phyloP scores from a whole-genome alignment of 2,797 vertebrate species.

The Vultur gryphus region DNA sequence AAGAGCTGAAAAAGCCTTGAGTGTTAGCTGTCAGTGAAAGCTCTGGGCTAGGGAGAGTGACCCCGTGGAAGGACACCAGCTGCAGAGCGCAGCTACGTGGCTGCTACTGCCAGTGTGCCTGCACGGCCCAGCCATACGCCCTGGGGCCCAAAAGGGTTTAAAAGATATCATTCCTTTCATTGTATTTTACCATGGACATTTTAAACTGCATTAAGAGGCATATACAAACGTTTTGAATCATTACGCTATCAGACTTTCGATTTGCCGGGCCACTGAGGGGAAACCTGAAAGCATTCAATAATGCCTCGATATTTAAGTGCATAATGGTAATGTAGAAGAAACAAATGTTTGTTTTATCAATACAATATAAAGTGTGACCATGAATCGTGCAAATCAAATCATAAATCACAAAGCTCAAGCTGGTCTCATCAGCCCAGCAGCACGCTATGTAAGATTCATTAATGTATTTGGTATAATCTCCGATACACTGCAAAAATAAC shows the following conservation, averaged over 20 bases:
- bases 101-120: background rate
- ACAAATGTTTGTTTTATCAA: slow-evolving; percentile 42
- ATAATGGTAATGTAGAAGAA: slow-evolving; percentile 10
- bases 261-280: slow-evolving; percentile 1
- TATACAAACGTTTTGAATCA: slow-evolving; percentile 4
- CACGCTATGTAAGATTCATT: background rate
- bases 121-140: fast-evolving
- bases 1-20: background rate
- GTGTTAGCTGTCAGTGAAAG: background rate
- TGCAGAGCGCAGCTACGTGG: fast-evolving
- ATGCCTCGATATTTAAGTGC: slow-evolving; percentile 49
- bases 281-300: slow-evolving; percentile 57
- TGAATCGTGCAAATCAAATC: slow-evolving; percentile 27
- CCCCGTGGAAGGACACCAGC: fast-evolving
- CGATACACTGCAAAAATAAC: background rate
- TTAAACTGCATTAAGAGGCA: slow-evolving; percentile 38
- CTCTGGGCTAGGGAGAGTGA: background rate
- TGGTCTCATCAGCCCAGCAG: background rate
- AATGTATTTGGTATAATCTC: background rate
- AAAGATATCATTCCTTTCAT: background rate
- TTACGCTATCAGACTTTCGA: background rate
- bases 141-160: background rate
- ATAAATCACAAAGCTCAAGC: slow-evolving; percentile 15
- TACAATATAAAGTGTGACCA: background rate
- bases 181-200: background rate